These are phyloP conservation scores for Pantala flavescens DNA, from an alignment of 1,140 invertebrate genomes.

Conservation along the genomic window DNA sequence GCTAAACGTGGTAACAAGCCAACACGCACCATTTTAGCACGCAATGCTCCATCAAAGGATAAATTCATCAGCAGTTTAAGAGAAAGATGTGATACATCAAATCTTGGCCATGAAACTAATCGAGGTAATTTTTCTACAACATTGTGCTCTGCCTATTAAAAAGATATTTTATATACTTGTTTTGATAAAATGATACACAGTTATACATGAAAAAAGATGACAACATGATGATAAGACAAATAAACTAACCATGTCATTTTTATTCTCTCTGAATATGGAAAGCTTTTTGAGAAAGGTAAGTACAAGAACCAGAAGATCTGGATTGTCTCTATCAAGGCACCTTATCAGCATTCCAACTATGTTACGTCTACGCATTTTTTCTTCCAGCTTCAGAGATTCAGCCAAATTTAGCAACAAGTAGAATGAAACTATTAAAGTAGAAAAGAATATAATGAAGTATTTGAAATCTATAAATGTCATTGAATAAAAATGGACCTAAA, in stretches of 20 bases:
- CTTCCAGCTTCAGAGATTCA: conserved; percentile 62
- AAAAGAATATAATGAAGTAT: background rate
- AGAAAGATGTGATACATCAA: conserved; percentile 75
- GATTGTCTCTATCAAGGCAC: conserved; percentile 74
- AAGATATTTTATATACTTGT: too few species aligned
- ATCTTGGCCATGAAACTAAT: conserved; percentile 58
- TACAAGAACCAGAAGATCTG: conserved; percentile 81
- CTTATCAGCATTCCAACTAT: conserved; percentile 81
- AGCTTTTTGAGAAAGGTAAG: conserved; percentile 92
- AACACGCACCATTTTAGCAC: conserved; percentile 80
- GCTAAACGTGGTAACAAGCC: conserved; percentile 85
- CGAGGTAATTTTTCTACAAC: conserved; percentile 64
- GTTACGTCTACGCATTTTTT: conserved; percentile 94
- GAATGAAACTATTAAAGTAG: conserved; percentile 51
- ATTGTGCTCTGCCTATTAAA: conserved; percentile 46
- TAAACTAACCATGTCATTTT: conserved; percentile 70
- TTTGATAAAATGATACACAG: too few species aligned
- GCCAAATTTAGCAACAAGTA: conserved; percentile 91
- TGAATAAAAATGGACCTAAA: too few species aligned
- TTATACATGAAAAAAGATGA: too few species aligned
- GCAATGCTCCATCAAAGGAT: conserved; percentile 83
- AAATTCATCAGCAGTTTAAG: conserved; percentile 89
- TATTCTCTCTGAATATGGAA: conserved; percentile 89
- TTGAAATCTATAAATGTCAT: too few species aligned
- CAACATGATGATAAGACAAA: conserved; percentile 13